Evolutionary conservation across 2,797 vertebrate genomes (phyloP).

Genomic region (Oophaga sylvatica): DNA sequence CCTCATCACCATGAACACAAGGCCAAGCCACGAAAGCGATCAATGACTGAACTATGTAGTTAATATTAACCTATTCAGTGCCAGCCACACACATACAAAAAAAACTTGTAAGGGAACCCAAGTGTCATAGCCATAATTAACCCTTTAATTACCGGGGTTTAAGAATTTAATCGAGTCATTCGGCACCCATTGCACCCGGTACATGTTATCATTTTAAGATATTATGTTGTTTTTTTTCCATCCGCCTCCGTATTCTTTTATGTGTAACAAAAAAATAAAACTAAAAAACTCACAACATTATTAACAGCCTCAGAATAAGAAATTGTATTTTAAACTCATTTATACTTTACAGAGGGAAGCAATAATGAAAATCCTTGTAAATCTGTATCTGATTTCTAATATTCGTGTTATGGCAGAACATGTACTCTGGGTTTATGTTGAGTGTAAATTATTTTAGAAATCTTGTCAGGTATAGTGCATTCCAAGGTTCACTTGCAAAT

Average conservation of each 20-base stretch:
- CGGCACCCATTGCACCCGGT: no score
- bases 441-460: slow-evolving; percentile 76
- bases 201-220: neutral
- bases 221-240: neutral
- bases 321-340: slow-evolving; percentile 52
- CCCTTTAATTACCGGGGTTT: neutral
- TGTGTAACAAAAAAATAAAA: neutral
- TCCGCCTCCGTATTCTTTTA: neutral
- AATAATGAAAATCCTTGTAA: slow-evolving; percentile 66
- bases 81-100: neutral
- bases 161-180: neutral
- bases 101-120: neutral
- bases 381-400: slow-evolving; percentile 58
- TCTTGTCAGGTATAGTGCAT: slow-evolving; percentile 76
- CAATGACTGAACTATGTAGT: neutral
- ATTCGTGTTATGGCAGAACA: slow-evolving; percentile 60
- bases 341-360: slow-evolving; percentile 64
- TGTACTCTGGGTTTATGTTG: slow-evolving; percentile 67
- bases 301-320: slow-evolving; percentile 43
- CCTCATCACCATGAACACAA: neutral
- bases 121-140: neutral
- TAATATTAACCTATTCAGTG: neutral
- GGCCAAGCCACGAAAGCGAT: neutral
- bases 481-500: slow-evolving; percentile 79
- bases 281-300: slow-evolving; percentile 21